Conservation (phyloP, 2,113 vertebrate species). For the Siniperca knerii region DNA sequence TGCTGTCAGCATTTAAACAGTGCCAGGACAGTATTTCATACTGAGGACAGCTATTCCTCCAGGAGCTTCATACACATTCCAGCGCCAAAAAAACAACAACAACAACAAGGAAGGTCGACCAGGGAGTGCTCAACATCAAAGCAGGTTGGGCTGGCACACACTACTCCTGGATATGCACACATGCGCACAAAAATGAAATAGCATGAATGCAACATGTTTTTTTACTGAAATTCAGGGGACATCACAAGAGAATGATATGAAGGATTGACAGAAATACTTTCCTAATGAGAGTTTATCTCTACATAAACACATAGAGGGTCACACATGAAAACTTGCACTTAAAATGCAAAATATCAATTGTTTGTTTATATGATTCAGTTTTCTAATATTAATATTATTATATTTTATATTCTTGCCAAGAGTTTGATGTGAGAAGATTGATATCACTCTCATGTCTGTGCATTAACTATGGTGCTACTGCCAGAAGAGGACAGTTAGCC, state of each 20-base stretch:
- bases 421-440: too few relatives aligned
- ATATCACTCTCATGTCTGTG: too few relatives aligned
- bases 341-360: background rate
- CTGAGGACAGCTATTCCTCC: conserved; percentile 26
- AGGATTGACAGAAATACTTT: background rate
- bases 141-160: conserved; percentile 6
- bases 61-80: conserved; percentile 16
- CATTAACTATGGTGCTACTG: too few relatives aligned
- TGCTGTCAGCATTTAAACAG: conserved; percentile 34
- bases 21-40: background rate
- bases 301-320: background rate
- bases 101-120: conserved; percentile 8
- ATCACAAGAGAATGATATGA: background rate
- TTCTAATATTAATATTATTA: too few relatives aligned
- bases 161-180: background rate
- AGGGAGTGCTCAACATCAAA: conserved; percentile 22
- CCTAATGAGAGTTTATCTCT: background rate
- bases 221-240: background rate
- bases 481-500: too few relatives aligned
- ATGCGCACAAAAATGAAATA: conserved; percentile 7
- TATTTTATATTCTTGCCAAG: too few relatives aligned
- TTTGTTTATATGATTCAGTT: background rate
- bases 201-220: background rate
- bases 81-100: conserved; percentile 22
- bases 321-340: background rate